These are phyloP conservation scores for Takifugu flavidus DNA, from an alignment of 2,113 vertebrate species.

Conservation along the genomic window DNA sequence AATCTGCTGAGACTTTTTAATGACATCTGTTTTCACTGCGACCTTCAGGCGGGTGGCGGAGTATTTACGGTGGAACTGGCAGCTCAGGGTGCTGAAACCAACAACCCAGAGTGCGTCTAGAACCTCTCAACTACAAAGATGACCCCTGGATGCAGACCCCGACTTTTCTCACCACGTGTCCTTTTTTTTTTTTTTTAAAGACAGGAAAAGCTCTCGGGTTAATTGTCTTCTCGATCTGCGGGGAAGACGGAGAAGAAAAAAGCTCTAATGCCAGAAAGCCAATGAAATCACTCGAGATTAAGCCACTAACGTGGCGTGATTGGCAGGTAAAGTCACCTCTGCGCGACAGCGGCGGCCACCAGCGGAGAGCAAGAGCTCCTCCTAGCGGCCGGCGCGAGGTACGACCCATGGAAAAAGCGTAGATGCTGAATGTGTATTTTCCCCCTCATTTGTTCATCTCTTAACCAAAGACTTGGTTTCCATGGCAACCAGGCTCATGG, in stretches of 20 bases:
- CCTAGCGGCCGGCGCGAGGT: conserved; percentile 32
- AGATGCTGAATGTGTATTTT: conserved; percentile 4
- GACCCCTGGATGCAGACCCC: conserved; percentile 18
- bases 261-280: conserved; percentile 43
- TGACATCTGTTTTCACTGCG: not conserved
- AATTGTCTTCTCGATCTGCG: conserved; percentile 41
- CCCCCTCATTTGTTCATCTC: conserved; percentile 21
- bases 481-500: conserved; percentile 16
- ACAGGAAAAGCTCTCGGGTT: conserved; percentile 36
- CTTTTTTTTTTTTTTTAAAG: conserved; percentile 9
- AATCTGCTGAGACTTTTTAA: no score
- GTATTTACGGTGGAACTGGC: not conserved
- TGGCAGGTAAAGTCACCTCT: conserved; percentile 66
- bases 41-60: conserved; percentile 28
- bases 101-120: not conserved
- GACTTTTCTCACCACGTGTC: conserved; percentile 22
- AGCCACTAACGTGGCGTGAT: conserved; percentile 50
- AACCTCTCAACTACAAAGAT: conserved; percentile 21
- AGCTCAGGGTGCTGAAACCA: conserved; percentile 28
- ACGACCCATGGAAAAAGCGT: not conserved
- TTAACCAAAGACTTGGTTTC: conserved; percentile 11
- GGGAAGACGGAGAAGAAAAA: conserved; percentile 5
- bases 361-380: conserved; percentile 52
- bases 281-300: conserved; percentile 50
- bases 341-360: not conserved